Percentiles rank a stretch among this genome's conserved stretches.
phyloP scores from a whole-genome alignment of 2,113 vertebrate genomes.

The Hymenochirus boettgeri region DNA sequence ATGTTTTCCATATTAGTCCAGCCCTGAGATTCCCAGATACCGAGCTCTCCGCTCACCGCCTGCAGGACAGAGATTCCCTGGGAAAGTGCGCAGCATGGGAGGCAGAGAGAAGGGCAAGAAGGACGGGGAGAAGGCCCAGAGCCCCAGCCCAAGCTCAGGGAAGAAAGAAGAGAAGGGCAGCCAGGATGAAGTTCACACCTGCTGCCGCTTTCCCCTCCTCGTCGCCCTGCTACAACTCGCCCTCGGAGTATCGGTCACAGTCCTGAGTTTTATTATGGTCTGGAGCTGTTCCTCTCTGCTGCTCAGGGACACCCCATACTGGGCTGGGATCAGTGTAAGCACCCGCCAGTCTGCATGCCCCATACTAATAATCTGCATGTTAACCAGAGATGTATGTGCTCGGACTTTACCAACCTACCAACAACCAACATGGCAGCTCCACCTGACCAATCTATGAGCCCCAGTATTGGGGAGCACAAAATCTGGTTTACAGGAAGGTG shows the following conservation, averaged over 20 bases:
- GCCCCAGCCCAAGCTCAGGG: slow-evolving; percentile 30
- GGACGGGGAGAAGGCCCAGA: slow-evolving; percentile 58
- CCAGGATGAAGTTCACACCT: slow-evolving; percentile 67
- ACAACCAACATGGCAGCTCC: no score
- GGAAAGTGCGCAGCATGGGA: neutral
- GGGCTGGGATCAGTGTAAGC: slow-evolving; percentile 98
- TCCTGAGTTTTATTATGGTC: slow-evolving; percentile 87
- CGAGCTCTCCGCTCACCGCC: slow-evolving; percentile 39
- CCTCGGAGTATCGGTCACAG: slow-evolving; percentile 74
- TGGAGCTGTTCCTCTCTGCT: slow-evolving; percentile 83
- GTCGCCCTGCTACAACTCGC: slow-evolving; percentile 87
- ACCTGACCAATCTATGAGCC: no score
- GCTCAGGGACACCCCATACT: slow-evolving; percentile 91
- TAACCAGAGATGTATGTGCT: no score
- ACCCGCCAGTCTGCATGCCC: no score
- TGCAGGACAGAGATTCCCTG: neutral
- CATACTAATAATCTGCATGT: no score
- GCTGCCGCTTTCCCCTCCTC: slow-evolving; percentile 88
- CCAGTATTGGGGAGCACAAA: no score
- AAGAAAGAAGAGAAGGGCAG: slow-evolving; percentile 46
- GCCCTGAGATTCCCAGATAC: slow-evolving; percentile 71
- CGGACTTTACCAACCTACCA: no score
- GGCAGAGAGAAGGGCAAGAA: neutral
- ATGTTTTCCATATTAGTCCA: slow-evolving; percentile 98
- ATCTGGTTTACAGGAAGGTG: no score